These are phyloP conservation scores for Polyommatus iphigenia DNA, from an alignment of 2,888 invertebrate genomes.

Conservation along the genomic window DNA sequence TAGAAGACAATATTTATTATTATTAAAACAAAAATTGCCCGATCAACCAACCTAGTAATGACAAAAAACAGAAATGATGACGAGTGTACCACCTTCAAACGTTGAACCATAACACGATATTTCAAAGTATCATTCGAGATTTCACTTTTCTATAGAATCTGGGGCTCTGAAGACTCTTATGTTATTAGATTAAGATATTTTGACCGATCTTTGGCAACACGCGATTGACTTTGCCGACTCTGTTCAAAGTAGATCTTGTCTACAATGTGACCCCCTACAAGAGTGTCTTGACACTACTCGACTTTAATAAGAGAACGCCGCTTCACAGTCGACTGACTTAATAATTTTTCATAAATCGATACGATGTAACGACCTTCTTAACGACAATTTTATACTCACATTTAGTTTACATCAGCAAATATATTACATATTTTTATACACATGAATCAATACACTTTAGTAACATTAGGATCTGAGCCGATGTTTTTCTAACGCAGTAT, in stretches of 20 bases:
- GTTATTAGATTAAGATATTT: slow-evolving; percentile 38
- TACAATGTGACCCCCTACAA: slow-evolving; percentile 64
- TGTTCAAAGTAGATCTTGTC: slow-evolving; percentile 59
- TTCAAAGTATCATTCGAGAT: neutral
- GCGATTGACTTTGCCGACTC: slow-evolving; percentile 41
- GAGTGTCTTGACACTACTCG: slow-evolving; percentile 66
- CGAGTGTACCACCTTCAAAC: neutral
- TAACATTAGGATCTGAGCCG: neutral
- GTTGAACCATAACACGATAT: neutral
- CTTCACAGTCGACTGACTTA: slow-evolving; percentile 52
- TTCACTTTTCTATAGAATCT: neutral
- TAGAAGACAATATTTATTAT: no score
- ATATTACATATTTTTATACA: slow-evolving; percentile 3
- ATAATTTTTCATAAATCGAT: slow-evolving; percentile 35
- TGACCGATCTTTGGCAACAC: slow-evolving; percentile 38
- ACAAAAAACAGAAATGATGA: neutral
- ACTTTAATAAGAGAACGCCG: slow-evolving; percentile 69
- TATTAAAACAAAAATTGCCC: neutral
- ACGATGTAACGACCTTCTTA: slow-evolving; percentile 54
- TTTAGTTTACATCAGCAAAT: slow-evolving; percentile 29
- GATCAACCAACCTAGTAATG: neutral
- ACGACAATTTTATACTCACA: slow-evolving; percentile 26
- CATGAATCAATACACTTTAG: neutral
- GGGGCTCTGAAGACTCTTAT: neutral
- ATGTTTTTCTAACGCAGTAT: neutral